Conservation (phyloP, 1,140 invertebrate species). For the Vanessa tameamea region DNA sequence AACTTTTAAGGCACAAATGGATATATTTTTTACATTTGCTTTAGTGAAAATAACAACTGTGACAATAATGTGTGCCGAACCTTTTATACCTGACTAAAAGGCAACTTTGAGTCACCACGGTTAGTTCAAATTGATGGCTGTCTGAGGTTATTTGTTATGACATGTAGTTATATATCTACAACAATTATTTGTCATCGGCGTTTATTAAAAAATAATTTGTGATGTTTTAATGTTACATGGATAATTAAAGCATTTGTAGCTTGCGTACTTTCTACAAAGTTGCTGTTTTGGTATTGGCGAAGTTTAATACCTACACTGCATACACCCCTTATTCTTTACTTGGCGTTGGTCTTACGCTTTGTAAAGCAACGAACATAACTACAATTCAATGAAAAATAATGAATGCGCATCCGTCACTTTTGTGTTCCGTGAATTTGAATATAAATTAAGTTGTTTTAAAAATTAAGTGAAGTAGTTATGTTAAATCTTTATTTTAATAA, state of each 20-base stretch:
- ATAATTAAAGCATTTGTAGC: background rate
- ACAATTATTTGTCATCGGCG: slow-evolving; percentile 60
- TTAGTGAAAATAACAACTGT: slow-evolving; percentile 68
- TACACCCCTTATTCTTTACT: slow-evolving; percentile 50
- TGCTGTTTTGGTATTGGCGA: background rate
- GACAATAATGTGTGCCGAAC: slow-evolving; percentile 79
- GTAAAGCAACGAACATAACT: slow-evolving; percentile 49
- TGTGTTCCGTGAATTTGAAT: no score
- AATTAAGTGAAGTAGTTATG: no score
- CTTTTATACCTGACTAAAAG: slow-evolving; percentile 74
- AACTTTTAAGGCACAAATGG: slow-evolving; percentile 66
- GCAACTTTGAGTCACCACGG: slow-evolving; percentile 73
- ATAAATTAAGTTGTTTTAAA: no score
- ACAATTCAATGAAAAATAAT: slow-evolving; percentile 9
- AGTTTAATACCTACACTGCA: slow-evolving; percentile 25
- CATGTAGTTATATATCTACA: slow-evolving; percentile 68
- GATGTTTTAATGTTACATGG: background rate
- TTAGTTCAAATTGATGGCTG: slow-evolving; percentile 73
- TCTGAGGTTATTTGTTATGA: slow-evolving; percentile 79
- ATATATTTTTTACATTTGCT: slow-evolving; percentile 76
- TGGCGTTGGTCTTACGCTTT: slow-evolving; percentile 67
- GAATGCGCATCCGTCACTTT: background rate
- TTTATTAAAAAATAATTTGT: slow-evolving; percentile 43
- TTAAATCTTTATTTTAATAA: no score
- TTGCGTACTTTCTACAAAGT: background rate